Base-by-base conservation (phyloP, 2,888 invertebrate species). In the Cataglyphis rosenhaueri region DNA sequence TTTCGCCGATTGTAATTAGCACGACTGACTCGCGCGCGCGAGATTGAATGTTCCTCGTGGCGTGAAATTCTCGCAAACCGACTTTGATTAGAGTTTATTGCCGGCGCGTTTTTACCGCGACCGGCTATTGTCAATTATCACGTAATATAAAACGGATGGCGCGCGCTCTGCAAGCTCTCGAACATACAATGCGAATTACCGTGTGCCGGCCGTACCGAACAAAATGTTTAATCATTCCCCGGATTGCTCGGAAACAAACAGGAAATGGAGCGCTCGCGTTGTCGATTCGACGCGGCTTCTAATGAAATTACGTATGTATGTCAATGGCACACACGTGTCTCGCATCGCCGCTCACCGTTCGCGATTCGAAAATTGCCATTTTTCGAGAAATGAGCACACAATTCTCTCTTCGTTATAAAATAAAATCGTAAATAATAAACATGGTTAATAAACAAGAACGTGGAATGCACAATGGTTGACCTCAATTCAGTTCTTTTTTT, bases 1-100 rank as follows among this genome's bases (percentile, higher is more conserved):
- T 79, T 61, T 35, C 25, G 35, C 44, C 59, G 32, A 12, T 32
- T 71, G 71, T 79, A 79, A 79, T 79, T 79, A 79, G 78, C 25
- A 35, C 70, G 48, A 32, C 66, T 41, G 66, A 38, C 21, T 21
- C 21, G 64, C 38, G 38, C 64, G 18, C 29, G 68, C 41, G 57
- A 59, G 59, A 78, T 79, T 79, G 71, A 79, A 79, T 70, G 78
- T 59, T 70, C 71, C 59, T 59, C 71, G 71, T 71, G 78, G 71
- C 71, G 44, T 79, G 70, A 79, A 79, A 79, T 79, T 79, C 71
- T 59, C 35, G 35, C 71, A 44, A 79, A 79, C 71, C 59, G 78
- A 79, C 78, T 79, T 79, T 79, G 78, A 79, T 79, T 79, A 79
- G 59, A 79, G 78, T 79, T 79, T 79, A 79, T 79, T 79, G 70